phyloP scores from a whole-genome alignment of 30 jellyfish, hydroid and myxozoan species.

The Turritopsis rubra region DNA sequence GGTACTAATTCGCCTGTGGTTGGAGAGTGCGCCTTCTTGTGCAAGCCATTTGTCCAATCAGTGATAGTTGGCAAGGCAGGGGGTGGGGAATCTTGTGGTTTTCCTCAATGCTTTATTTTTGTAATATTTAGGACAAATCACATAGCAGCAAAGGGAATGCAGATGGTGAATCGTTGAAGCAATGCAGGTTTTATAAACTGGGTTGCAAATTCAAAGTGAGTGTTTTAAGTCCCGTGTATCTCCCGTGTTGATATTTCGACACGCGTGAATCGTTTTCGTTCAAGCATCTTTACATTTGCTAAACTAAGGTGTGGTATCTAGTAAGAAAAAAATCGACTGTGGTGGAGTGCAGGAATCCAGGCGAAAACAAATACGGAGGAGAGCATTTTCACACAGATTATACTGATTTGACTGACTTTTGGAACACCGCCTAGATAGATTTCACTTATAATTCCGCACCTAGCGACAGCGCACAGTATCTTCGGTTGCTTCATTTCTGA shows the following conservation, averaged over 20 bases:
- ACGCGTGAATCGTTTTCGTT: not conserved
- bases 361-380: not conserved
- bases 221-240: not conserved
- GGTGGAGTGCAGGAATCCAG: too few species aligned
- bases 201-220: conserved; percentile 38
- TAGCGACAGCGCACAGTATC: not conserved
- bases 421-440: not conserved
- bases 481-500: not conserved
- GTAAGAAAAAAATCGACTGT: too few species aligned
- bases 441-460: not conserved
- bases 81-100: too few species aligned
- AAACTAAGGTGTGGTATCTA: too few species aligned
- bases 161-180: conserved; percentile 25
- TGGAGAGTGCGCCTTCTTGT: too few species aligned
- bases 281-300: too few species aligned
- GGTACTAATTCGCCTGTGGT: conserved; percentile 8
- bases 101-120: too few species aligned
- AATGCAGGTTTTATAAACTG: conserved; percentile 12
- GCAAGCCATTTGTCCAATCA: too few species aligned
- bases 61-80: too few species aligned
- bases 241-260: not conserved
- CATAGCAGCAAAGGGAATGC: not conserved
- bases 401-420: not conserved
- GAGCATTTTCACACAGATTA: not conserved
- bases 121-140: conserved; percentile 26